A percentile compares a stretch with the other conserved stretches of the same genome.
Conservation (phyloP, 2,888 invertebrate genomes). For the Pachymerium ferrugineum region DNA sequence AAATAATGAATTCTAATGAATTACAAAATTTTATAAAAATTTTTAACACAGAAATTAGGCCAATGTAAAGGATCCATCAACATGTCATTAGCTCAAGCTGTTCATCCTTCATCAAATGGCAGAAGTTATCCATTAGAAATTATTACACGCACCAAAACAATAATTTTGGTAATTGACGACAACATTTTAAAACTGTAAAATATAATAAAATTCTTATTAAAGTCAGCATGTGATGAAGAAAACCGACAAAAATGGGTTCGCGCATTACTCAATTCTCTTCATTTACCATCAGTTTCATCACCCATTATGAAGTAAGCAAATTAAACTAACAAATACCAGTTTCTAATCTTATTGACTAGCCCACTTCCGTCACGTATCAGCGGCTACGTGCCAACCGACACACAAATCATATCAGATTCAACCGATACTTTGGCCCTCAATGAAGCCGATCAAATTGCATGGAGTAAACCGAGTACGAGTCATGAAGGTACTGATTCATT, state of each 20-base stretch:
- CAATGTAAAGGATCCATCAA: slow-evolving; percentile 52
- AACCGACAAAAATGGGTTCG: slow-evolving; percentile 11
- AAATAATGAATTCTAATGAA: too few relatives aligned
- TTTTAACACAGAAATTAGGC: slow-evolving; percentile 8
- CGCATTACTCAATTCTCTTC: slow-evolving; percentile 5
- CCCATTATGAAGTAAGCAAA: not conserved
- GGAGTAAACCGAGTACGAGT: too few relatives aligned
- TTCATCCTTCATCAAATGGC: slow-evolving; percentile 42
- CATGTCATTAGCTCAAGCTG: slow-evolving; percentile 51
- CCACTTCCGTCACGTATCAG: not conserved
- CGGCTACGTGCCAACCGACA: not conserved
- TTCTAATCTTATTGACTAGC: not conserved
- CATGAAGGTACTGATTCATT: not conserved
- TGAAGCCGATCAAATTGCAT: too few relatives aligned
- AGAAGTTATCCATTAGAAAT: slow-evolving; percentile 28
- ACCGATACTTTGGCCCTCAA: too few relatives aligned
- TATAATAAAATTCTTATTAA: not conserved
- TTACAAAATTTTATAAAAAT: not conserved
- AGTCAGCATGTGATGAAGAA: slow-evolving; percentile 31
- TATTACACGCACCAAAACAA: not conserved
- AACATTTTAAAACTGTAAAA: not conserved
- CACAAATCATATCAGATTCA: not conserved
- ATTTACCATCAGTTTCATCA: slow-evolving; percentile 17
- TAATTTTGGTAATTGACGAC: not conserved
- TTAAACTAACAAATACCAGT: not conserved